Evolutionary conservation across 2,888 invertebrate species (phyloP).

Genomic region (Acanthoscelides obtectus): DNA sequence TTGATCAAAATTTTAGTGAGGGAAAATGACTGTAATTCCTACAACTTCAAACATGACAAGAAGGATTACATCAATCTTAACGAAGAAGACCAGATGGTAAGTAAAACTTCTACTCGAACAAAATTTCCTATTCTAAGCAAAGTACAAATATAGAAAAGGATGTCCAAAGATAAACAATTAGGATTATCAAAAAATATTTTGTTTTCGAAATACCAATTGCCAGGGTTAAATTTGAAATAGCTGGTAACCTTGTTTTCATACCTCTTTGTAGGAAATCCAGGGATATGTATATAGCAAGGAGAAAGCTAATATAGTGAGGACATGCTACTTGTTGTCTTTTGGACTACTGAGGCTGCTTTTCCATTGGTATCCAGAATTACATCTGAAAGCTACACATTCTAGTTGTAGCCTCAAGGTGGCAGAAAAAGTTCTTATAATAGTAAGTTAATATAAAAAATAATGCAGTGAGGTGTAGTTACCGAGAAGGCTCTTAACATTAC

Average conservation of each 20-base stretch:
- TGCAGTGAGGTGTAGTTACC: background rate
- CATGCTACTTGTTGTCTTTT: constrained; percentile 60
- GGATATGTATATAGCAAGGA: constrained; percentile 60
- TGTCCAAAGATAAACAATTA: background rate
- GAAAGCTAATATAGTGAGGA: constrained; percentile 49
- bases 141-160: background rate
- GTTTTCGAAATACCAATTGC: too few relatives aligned
- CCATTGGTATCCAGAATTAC: constrained; percentile 83
- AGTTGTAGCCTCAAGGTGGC: constrained; percentile 68
- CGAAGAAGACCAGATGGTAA: constrained; percentile 42
- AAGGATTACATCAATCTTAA: constrained; percentile 36
- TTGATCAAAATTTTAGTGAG: background rate
- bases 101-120: background rate
- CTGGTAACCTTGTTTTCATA: too few relatives aligned
- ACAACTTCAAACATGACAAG: constrained; percentile 9
- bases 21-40: background rate
- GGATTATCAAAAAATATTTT: background rate
- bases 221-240: too few relatives aligned
- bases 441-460: constrained; percentile 34
- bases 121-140: constrained; percentile 12
- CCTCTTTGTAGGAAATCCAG: constrained; percentile 53
- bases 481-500: too few relatives aligned
- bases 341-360: constrained; percentile 78
- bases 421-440: constrained; percentile 72
- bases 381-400: constrained; percentile 67